A percentile compares a stretch with the other conserved stretches of the same genome.
These are phyloP conservation scores for Vipera latastei DNA, from an alignment of 2,797 vertebrate species.

Conservation along the genomic window DNA sequence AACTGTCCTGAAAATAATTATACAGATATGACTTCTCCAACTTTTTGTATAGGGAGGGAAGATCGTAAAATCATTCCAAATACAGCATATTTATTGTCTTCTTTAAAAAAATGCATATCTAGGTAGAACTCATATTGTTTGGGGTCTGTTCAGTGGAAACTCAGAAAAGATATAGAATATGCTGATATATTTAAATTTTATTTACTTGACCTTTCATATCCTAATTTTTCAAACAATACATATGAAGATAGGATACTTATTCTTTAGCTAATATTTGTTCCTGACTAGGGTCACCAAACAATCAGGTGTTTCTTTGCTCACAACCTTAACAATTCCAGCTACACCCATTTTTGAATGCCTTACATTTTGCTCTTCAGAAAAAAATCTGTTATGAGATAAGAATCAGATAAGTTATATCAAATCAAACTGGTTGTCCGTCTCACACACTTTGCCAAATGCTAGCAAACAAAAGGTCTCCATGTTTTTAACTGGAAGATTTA, in stretches of 20 bases:
- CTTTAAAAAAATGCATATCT: background rate
- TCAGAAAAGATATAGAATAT: background rate
- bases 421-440: background rate
- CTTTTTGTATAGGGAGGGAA: background rate
- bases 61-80: background rate
- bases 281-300: too few relatives aligned
- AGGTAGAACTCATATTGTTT: background rate
- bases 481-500: background rate
- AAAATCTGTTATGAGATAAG: background rate
- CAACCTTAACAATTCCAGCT: background rate
- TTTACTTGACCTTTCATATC: background rate
- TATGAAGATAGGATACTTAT: background rate
- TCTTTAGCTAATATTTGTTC: background rate
- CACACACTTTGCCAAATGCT: background rate
- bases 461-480: background rate
- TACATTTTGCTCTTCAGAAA: constrained; percentile 47
- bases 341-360: background rate
- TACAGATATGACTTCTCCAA: background rate
- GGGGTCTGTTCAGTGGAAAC: background rate
- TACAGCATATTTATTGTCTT: background rate
- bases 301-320: background rate
- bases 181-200: background rate
- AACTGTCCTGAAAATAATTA: background rate
- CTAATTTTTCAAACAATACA: background rate
- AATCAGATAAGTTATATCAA: background rate